These are phyloP conservation scores for Drosophila subsilvestris DNA, from an alignment of 2,888 invertebrate species.

Conservation along the genomic window DNA sequence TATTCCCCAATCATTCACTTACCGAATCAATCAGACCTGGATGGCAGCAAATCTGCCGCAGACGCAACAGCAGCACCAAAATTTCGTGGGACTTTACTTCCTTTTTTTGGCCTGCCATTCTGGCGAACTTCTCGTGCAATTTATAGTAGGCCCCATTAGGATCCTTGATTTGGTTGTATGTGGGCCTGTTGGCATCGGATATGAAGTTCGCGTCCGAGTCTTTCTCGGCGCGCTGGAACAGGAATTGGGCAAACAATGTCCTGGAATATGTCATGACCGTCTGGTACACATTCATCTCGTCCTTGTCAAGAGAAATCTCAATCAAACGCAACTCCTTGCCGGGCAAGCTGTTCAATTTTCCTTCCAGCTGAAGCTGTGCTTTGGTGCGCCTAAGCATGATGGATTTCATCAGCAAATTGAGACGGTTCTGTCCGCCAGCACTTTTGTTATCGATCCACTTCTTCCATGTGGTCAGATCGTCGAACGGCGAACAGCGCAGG, in stretches of 20 bases:
- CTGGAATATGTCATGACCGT: slow-evolving; percentile 89
- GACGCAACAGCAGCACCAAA: slow-evolving; percentile 91
- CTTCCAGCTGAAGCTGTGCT: slow-evolving; percentile 88
- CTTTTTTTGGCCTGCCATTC: slow-evolving; percentile 86
- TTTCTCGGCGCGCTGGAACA: slow-evolving; percentile 90
- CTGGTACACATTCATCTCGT: slow-evolving; percentile 92
- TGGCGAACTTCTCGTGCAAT: slow-evolving; percentile 88
- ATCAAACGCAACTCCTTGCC: slow-evolving; percentile 86
- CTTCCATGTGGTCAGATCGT: slow-evolving; percentile 95
- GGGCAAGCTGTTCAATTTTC: slow-evolving; percentile 87
- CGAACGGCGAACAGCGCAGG: slow-evolving; percentile 93
- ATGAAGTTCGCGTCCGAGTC: slow-evolving; percentile 82
- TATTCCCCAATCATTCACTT: slow-evolving; percentile 64
- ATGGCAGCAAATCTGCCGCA: slow-evolving; percentile 96
- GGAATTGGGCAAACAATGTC: slow-evolving; percentile 90
- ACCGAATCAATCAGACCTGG: slow-evolving; percentile 91
- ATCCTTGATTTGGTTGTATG: slow-evolving; percentile 82
- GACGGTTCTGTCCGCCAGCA: slow-evolving; percentile 90
- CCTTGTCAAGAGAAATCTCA: slow-evolving; percentile 87
- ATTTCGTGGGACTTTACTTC: slow-evolving; percentile 89
- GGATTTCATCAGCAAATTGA: slow-evolving; percentile 93
- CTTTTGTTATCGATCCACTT: slow-evolving; percentile 95
- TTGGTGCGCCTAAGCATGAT: slow-evolving; percentile 96
- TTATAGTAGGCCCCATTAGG: slow-evolving; percentile 86
- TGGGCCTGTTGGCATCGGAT: slow-evolving; percentile 64